Percentiles rank a stretch among this genome's conserved stretches.
These are phyloP conservation scores for Ptiloglossa arizonensis DNA, from an alignment of 1,140 invertebrate species.

Conservation along the genomic window DNA sequence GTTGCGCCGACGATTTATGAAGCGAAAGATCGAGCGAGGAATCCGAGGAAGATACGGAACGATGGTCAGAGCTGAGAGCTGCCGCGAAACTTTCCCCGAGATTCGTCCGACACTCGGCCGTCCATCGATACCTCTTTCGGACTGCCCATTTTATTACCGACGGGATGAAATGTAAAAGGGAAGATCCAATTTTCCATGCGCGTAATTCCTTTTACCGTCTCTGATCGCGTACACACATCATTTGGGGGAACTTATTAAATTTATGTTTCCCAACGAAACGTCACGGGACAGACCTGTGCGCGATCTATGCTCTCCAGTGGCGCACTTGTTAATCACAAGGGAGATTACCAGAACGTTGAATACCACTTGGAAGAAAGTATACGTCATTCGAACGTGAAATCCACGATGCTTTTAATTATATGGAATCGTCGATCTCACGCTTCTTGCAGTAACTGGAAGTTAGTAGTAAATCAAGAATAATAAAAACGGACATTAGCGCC, in stretches of 20 bases:
- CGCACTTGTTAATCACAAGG: neutral
- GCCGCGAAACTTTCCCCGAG: constrained; percentile 22
- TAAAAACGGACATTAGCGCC: neutral
- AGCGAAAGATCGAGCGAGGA: constrained; percentile 55
- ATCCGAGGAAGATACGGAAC: constrained; percentile 27
- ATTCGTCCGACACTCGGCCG: neutral
- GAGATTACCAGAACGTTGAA: neutral
- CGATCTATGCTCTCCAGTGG: no score
- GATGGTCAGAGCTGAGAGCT: neutral
- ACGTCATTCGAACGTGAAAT: neutral
- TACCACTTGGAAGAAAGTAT: neutral
- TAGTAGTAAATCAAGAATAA: neutral
- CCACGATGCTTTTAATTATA: neutral
- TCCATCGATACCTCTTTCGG: neutral
- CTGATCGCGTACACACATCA: neutral
- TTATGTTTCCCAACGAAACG: neutral
- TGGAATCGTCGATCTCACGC: neutral
- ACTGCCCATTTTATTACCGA: neutral
- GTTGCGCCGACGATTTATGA: constrained; percentile 63
- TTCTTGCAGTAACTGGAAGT: neutral
- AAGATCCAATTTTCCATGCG: constrained; percentile 23
- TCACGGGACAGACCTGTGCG: neutral
- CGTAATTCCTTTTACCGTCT: neutral
- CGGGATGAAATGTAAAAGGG: neutral
- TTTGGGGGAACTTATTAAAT: neutral